These are phyloP conservation scores for Ceratina australensis DNA, from an alignment of 1,140 invertebrate genomes.

Conservation along the genomic window DNA sequence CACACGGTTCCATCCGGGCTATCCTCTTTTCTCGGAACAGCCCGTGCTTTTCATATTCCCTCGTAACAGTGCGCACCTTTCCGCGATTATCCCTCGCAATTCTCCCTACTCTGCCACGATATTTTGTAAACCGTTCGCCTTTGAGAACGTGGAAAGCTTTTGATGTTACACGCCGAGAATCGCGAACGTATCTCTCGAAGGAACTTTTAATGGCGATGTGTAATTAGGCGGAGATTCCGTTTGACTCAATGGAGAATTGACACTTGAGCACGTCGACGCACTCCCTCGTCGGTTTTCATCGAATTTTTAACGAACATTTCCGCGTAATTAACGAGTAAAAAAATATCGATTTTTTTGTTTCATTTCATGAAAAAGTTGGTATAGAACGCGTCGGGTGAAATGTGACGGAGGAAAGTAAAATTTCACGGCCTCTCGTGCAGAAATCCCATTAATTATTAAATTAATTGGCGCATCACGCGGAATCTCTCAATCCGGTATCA, in stretches of 20 bases:
- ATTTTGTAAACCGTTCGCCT: slow-evolving; percentile 12
- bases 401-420: neutral
- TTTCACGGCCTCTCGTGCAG: neutral
- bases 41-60: neutral
- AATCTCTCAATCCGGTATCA: too few relatives aligned
- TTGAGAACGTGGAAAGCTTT: neutral
- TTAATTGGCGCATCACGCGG: neutral
- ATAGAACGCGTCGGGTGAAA: too few relatives aligned
- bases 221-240: slow-evolving; percentile 5
- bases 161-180: neutral
- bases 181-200: neutral
- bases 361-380: too few relatives aligned
- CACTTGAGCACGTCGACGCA: neutral
- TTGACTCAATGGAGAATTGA: slow-evolving; percentile 6
- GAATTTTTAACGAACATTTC: slow-evolving; percentile 14
- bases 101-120: neutral
- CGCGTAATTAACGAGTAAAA: slow-evolving; percentile 18
- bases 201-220: neutral
- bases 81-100: neutral
- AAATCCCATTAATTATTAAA: neutral
- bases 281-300: neutral
- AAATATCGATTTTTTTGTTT: neutral
- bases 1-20: neutral
- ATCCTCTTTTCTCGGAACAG: neutral
- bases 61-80: neutral